Base-by-base conservation (phyloP, 2,888 invertebrate species). In the Lepas anatifera region DNA sequence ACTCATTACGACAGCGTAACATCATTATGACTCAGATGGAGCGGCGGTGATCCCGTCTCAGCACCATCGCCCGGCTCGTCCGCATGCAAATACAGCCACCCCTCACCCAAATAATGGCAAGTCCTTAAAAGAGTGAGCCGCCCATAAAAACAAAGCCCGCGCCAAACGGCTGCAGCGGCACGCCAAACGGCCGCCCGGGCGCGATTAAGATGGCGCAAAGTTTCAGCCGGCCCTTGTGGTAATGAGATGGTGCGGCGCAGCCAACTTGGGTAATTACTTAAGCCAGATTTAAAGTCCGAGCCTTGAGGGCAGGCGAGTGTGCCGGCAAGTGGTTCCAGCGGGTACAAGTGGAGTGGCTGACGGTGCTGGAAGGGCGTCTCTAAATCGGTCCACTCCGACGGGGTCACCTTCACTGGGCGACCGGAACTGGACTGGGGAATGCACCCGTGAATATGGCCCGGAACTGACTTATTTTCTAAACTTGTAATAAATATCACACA, bases 191-290 rank as follows among this genome's bases (percentile, higher is more conserved):
- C 58, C 3, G 35, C 18, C 13, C 35, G 18, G 58, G 35, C 35
- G 32, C 32, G 58, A 58, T 58, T 58, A 58, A 58, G 58, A 58
- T 58, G 58, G 69, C 71, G 72, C 69, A 73, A 71, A 71, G 72
- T 70, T 74, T 69, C 74, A 73, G 69, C 70, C 66, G 39, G 70
- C 72, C 71, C 70, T 70, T 41, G 37, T 67, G 68, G 58, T 58
- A 58, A 58, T 58, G 58, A 58, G 58, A 58, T 58, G 58, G 58
- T 58, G 58, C 32, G 35, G 35, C 58, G 35, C 32, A 25, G 35
- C 58, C 32, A 58, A 58, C 58, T 58, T 58, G 58, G 58, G 58
- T 58, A 58, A 58, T 58, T 58, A 58, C 58, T 58, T 58, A 58
- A 58, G 58, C 58, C 58, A 32, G 58, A 58, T 66, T 66, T 66